These are phyloP conservation scores for Homarus americanus DNA, from an alignment of 1,140 invertebrate species.

Conservation along the genomic window DNA sequence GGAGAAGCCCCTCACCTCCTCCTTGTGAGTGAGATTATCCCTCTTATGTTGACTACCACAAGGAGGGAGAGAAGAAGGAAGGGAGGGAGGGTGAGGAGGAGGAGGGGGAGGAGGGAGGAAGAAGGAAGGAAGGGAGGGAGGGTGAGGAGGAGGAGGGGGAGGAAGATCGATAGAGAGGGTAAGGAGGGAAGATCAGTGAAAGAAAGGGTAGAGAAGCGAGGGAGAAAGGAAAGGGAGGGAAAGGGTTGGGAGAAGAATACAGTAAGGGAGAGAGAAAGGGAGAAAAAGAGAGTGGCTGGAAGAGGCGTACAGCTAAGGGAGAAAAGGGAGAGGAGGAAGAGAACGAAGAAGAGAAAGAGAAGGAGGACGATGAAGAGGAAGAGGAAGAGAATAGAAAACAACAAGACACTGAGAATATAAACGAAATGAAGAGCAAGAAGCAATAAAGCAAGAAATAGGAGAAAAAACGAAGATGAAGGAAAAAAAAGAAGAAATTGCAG, in stretches of 20 bases:
- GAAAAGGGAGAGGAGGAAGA: not conserved
- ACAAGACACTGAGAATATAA: not conserved
- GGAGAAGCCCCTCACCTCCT: too few species aligned
- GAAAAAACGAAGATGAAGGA: not conserved
- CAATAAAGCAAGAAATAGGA: not conserved
- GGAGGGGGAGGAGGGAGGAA: too few species aligned
- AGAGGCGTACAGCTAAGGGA: not conserved
- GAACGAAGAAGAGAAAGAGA: not conserved
- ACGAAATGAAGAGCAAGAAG: not conserved
- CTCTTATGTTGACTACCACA: too few species aligned
- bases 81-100: too few species aligned
- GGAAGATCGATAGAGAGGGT: too few species aligned
- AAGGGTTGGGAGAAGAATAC: not conserved
- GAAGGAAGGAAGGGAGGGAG: too few species aligned
- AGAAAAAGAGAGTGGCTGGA: slow-evolving; percentile 6
- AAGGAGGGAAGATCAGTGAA: too few species aligned
- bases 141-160: too few species aligned
- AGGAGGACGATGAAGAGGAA: not conserved
- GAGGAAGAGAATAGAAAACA: not conserved
- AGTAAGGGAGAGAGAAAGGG: slow-evolving; percentile 18
- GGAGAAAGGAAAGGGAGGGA: not conserved
- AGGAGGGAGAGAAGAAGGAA: too few species aligned
- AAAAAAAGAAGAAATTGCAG: too few species aligned
- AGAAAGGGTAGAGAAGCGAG: too few species aligned
- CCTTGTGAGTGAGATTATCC: too few species aligned